A percentile compares a stretch with the other conserved stretches of the same genome.
These are phyloP conservation scores for Okamejei kenojei DNA, from an alignment of 2,797 vertebrate genomes.

Conservation along the genomic window DNA sequence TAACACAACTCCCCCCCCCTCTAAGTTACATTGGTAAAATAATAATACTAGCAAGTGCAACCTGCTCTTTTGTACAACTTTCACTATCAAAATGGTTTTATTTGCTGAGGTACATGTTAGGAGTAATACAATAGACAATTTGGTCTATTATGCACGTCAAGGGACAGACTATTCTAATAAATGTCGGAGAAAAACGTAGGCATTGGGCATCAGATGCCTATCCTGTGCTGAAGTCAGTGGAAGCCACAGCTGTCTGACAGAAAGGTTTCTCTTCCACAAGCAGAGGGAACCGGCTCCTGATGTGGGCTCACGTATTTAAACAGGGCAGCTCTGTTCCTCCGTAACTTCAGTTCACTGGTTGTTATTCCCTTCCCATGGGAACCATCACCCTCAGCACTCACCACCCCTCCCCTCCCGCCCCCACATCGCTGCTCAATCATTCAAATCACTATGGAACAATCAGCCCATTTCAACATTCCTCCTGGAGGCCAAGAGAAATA, in stretches of 20 bases:
- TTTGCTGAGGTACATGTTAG: slow-evolving; percentile 24
- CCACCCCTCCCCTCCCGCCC: neutral
- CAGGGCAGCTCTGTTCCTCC: neutral
- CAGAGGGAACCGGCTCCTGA: neutral
- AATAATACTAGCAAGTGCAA: neutral
- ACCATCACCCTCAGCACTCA: neutral
- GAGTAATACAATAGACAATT: neutral
- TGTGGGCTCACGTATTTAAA: neutral
- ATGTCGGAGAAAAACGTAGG: neutral
- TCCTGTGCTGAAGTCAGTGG: neutral
- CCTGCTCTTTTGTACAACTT: slow-evolving; percentile 19
- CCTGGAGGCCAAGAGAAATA: neutral
- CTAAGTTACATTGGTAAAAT: neutral
- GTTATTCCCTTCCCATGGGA: neutral
- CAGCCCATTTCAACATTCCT: neutral
- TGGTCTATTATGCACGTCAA: neutral
- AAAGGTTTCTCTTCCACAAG: neutral
- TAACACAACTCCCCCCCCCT: neutral
- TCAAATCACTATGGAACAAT: neutral
- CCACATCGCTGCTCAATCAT: neutral
- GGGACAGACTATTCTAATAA: neutral
- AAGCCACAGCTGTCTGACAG: neutral
- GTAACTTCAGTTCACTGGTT: neutral
- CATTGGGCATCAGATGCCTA: neutral
- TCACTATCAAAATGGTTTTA: neutral